Base-by-base conservation (phyloP, 2,113 vertebrate genomes). In the Ciconia stormi region DNA sequence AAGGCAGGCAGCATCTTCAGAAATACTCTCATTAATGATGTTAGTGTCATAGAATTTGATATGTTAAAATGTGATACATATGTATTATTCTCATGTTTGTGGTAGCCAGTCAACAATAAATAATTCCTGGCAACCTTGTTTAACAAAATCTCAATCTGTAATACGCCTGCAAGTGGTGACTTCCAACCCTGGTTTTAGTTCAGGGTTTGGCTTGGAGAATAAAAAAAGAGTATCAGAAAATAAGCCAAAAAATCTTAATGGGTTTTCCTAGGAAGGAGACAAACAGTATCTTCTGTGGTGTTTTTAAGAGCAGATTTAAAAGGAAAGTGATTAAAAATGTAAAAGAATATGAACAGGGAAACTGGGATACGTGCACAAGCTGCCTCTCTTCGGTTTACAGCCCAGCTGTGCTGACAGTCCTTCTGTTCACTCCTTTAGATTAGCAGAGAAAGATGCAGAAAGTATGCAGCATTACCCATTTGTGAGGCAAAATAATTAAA, bases 251-350 rank as follows among this genome's bases (percentile, higher is more conserved):
- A 63, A 16, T 66, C 17, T 21, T 92, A 86, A 73, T 84, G 47
- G 30, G 21, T 81, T 95, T 95, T 94, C 32, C 40, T 93, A 7
- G 62, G 53, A 69, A 86, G 47, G 46, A 90, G 71, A 71, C 47
- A 88, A 95, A 72, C 73, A 12, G 12, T 76, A 16, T 92, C 61
- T 92, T 85, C 70, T 79, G 46, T 81, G 58, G 55, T 85, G 86
- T 42, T 95, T 95, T 94, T 58, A 78, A 95, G 74, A 95, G 78
- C 80, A 81, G 52, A 88, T 86, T 93, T 94, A 82, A 97, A 97
- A 88, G 63, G 80, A 89, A 87, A 63, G 72, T 86, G 73, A 96
- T 97, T 96, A 94, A 97, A 97, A 97, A 97, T 97, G 94, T 93
- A 95, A 42, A 90, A 91, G 83, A 88, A 73, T 95, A 95, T 92